Evolutionary conservation across 2,888 invertebrate species (phyloP).

Genomic region (Tetragnatha montana): DNA sequence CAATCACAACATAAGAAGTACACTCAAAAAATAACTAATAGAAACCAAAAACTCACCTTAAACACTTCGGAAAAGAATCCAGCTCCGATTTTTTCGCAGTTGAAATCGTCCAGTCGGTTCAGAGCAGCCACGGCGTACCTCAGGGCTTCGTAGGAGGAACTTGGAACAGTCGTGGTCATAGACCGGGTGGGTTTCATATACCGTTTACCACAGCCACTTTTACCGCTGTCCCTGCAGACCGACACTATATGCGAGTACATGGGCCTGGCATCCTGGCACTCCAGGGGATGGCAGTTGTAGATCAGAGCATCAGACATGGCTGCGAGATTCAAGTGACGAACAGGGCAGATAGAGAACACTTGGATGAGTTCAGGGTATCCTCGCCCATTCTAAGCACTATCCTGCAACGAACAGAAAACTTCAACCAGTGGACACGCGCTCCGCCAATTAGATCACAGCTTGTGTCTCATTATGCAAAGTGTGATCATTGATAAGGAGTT

Average conservation of each 20-base stretch:
- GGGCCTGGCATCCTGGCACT: constrained; percentile 11
- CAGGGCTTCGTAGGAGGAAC: constrained; percentile 89
- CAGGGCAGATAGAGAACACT: constrained; percentile 7
- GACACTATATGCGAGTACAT: constrained; percentile 50
- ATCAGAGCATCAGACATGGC: constrained; percentile 65
- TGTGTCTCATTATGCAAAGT: no score
- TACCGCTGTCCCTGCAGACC: constrained; percentile 34
- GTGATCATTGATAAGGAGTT: no score
- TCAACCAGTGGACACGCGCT: background rate
- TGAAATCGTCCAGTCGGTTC: constrained; percentile 94
- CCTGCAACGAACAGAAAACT: constrained; percentile 9
- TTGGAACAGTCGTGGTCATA: constrained; percentile 63
- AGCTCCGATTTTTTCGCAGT: constrained; percentile 92
- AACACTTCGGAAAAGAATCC: constrained; percentile 99
- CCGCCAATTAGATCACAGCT: no score
- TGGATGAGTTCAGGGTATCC: constrained; percentile 2
- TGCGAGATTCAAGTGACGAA: constrained; percentile 49
- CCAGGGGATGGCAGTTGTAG: constrained; percentile 57
- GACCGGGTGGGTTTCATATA: constrained; percentile 49
- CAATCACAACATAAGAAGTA: no score
- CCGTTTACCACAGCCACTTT: constrained; percentile 15
- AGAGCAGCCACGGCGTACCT: constrained; percentile 93
- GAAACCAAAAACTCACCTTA: constrained; percentile 83
- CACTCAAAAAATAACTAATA: no score
- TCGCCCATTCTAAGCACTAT: constrained; percentile 47